A percentile compares a stretch with the other conserved stretches of the same genome.
phyloP scores from a whole-genome alignment of 2,888 invertebrate species.

The Piscicola geometra region DNA sequence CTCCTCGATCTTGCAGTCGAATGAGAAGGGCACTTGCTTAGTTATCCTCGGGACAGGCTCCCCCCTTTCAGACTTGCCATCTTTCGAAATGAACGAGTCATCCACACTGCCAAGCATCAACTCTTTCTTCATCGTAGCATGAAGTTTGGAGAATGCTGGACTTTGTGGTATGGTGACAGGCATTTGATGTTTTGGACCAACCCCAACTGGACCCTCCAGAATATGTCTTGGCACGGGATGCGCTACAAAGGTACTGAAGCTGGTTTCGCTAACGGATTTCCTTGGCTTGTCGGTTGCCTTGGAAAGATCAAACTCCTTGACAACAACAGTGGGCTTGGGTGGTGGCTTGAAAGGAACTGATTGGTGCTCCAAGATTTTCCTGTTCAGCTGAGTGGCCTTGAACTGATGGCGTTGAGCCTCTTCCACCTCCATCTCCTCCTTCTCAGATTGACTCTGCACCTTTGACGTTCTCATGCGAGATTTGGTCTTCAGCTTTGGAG shows the following conservation, averaged over 20 bases:
- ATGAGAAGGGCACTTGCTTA: conserved; percentile 22
- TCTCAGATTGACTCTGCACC: not conserved
- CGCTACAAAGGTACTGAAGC: not conserved
- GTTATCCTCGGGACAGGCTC: not conserved
- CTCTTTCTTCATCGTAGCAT: conserved; percentile 15
- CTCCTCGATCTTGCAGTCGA: conserved; percentile 21
- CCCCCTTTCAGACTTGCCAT: not conserved
- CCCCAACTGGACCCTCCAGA: conserved; percentile 6
- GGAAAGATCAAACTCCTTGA: not conserved
- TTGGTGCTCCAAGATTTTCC: conserved; percentile 1
- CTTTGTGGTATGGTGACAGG: conserved; percentile 9
- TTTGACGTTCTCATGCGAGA: not conserved
- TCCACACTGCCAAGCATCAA: not conserved
- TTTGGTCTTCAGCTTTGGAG: conserved; percentile 14
- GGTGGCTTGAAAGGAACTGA: not conserved
- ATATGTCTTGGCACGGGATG: conserved; percentile 19
- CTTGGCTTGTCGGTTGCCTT: not conserved
- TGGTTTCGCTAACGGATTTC: not conserved
- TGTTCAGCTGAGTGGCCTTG: not conserved
- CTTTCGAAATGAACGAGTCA: not conserved
- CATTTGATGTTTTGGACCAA: not conserved
- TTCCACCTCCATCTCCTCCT: conserved; percentile 6
- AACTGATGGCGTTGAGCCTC: not conserved
- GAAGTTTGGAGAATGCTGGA: conserved; percentile 26
- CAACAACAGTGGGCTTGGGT: not conserved